Base-by-base conservation (phyloP, 2,888 invertebrate species). In the Cephus runcator region DNA sequence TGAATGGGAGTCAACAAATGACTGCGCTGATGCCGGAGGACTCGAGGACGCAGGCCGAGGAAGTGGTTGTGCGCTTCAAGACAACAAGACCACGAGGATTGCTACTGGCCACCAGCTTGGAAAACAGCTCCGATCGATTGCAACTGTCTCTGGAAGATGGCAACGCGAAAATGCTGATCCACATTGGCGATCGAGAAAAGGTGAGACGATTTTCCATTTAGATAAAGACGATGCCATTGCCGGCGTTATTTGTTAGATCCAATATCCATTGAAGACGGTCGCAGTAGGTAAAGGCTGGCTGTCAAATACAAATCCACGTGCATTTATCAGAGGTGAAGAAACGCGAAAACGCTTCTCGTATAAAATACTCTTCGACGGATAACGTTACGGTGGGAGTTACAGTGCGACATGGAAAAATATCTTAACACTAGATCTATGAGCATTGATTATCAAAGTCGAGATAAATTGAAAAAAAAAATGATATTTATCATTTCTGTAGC, bases 1-100 rank as follows among this genome's bases (percentile, higher is more conserved):
- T 98, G 88, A 98, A 98, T 89, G 98, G 98, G 69, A 95, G 96
- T 34, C 97, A 98, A 90, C 97, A 97, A 89, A 94, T 98, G 92
- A 95, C 95, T 69, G 95, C 97, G 9, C 93, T 95, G 74, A 92
- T 96, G 78, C 94, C 95, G n/a, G 96, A 96, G 81, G 96, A 96
- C 81, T 94, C 95, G 76, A 93, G 92, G 91, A 96, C 98, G 0
- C 97, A 98, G 91, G 97, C 97, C 0, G 98, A 98, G 90, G 98
- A 98, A 89, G 93, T 98, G 79, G 93, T 96, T 71, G 93, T 98
- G 75, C 93, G 98, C 77, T 98, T 98, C 92, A 94, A 96, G 83
- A 98, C 98, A 4, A 95, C 94, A 34, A 94, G 95, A 80, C 96
- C 97, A 1, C 94, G 96, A 33, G 96, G 96, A 23, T 92, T 98